A percentile compares a stretch with the other conserved stretches of the same genome.
Conservation (phyloP, 2,113 vertebrate species). For the Cygnus atratus region DNA sequence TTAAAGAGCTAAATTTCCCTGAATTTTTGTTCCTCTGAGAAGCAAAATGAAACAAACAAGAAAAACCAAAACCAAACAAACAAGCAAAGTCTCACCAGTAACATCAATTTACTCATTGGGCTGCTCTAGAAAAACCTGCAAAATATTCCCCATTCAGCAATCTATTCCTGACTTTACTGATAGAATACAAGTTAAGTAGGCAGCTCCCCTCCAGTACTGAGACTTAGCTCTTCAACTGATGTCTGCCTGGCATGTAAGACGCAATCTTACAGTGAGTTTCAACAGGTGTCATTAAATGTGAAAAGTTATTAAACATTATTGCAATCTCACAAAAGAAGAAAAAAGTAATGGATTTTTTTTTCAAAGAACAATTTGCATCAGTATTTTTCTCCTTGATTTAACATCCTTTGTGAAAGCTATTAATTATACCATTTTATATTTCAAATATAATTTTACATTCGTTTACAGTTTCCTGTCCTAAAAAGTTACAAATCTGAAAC, state of each 20-base stretch:
- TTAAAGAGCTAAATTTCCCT: neutral
- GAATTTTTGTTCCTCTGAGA: neutral
- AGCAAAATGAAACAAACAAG: neutral
- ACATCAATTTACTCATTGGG: neutral
- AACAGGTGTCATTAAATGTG: neutral
- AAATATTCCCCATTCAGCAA: neutral
- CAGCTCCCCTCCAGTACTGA: neutral
- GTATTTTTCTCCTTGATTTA: neutral
- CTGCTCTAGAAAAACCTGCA: conserved; percentile 12
- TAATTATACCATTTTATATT: neutral
- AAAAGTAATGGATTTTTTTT: neutral
- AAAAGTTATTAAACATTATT: neutral
- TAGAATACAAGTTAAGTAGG: neutral
- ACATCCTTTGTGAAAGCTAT: conserved; percentile 1
- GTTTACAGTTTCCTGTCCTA: neutral
- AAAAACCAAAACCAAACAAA: neutral
- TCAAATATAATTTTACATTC: neutral
- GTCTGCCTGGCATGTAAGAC: neutral
- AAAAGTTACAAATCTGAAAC: neutral
- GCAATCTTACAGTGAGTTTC: conserved; percentile 3
- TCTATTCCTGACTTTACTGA: neutral
- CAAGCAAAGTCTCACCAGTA: neutral
- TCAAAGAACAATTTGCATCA: neutral
- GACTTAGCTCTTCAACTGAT: neutral
- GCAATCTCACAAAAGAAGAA: conserved; percentile 1